Conservation (phyloP, 1,140 invertebrate genomes). For the Contarinia nasturtii region DNA sequence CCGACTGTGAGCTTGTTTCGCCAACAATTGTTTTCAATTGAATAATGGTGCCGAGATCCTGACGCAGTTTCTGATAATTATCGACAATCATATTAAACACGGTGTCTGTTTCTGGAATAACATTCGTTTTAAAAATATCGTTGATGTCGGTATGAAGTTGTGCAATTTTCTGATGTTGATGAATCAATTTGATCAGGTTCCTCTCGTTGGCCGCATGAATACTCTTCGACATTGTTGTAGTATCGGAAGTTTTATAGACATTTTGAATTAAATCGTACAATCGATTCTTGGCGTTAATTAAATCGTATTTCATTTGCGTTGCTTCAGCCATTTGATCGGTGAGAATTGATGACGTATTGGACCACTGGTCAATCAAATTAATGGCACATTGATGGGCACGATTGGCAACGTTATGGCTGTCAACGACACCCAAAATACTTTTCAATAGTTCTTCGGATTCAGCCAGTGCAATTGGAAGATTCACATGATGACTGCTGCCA, state of each 20-base stretch:
- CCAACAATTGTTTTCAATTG: conserved; percentile 8
- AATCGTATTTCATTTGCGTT: conserved; percentile 17
- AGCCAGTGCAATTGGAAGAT: conserved; percentile 15
- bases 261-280: conserved; percentile 16
- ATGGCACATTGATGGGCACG: conserved; percentile 15
- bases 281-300: conserved; percentile 16
- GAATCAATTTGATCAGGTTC: conserved; percentile 8
- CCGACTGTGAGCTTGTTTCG: conserved; percentile 7
- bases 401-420: conserved; percentile 13
- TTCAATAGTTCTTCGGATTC: conserved; percentile 18
- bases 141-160: conserved; percentile 8
- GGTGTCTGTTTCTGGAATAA: conserved; percentile 10
- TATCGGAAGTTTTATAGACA: conserved; percentile 22
- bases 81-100: conserved; percentile 6
- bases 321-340: conserved; percentile 20
- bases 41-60: neutral
- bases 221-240: conserved; percentile 23
- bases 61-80: conserved; percentile 7
- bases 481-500: conserved; percentile 16
- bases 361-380: conserved; percentile 14
- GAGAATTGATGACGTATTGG: conserved; percentile 17
- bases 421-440: conserved; percentile 13
- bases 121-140: conserved; percentile 11
- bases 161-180: conserved; percentile 11
- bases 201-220: conserved; percentile 22